Evolutionary conservation across 2,113 vertebrate species (phyloP).

Genomic region (Scytalopus superciliaris): DNA sequence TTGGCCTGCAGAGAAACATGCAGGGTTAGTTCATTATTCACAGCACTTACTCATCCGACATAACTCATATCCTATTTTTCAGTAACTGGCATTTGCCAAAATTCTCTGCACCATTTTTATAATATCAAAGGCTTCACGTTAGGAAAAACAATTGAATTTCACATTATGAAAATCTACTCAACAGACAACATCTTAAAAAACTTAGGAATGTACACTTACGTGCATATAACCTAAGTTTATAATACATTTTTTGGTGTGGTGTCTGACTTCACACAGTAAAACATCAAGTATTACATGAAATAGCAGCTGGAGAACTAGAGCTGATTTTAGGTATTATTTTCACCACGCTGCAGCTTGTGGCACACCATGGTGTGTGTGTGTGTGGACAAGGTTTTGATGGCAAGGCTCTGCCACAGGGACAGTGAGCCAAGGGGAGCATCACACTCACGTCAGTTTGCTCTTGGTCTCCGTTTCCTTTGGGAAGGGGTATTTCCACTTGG

Average conservation of each 20-base stretch:
- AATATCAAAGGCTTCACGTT: not conserved
- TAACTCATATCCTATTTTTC: not conserved
- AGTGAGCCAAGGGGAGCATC: not conserved
- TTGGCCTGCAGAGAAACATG: conserved; percentile 77
- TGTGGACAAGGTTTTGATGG: not conserved
- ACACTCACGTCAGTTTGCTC: conserved; percentile 91
- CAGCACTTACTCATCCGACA: not conserved
- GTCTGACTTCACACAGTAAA: not conserved
- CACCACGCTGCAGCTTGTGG: not conserved
- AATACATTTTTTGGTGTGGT: not conserved
- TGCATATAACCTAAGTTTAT: not conserved
- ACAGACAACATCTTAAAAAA: not conserved
- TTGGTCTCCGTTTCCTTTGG: conserved; percentile 92
- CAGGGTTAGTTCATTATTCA: not conserved
- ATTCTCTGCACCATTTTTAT: not conserved
- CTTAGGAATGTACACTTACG: not conserved
- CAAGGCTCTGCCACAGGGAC: not conserved
- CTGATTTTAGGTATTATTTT: not conserved
- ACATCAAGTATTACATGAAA: not conserved
- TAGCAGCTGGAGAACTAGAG: not conserved
- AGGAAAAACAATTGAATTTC: not conserved
- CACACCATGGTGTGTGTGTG: not conserved
- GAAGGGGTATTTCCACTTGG: conserved; percentile 97
- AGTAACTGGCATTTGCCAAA: not conserved
- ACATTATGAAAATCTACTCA: not conserved